Base-by-base conservation (phyloP, 2,113 vertebrate genomes). In the Amphilophus citrinellus region DNA sequence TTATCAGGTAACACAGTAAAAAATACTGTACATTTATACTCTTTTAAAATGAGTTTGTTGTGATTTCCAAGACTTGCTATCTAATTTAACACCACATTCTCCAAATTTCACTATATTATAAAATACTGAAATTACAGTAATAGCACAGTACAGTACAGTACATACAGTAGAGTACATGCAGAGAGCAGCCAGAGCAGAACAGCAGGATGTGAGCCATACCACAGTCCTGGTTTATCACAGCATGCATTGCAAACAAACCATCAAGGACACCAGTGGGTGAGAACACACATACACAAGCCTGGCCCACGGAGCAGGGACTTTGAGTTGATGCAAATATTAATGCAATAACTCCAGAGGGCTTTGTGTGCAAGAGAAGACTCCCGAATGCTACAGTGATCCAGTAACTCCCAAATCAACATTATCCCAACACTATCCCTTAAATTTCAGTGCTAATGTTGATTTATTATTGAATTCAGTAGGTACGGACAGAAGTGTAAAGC, bases 331-430 rank as follows among this genome's bases (percentile, higher is more conserved):
- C 39, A 20, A 65, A 39, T 37, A 35, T 35, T 27, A 62, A 59
- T 1, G 39, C 10, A 53, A 5, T 47, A 24, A 44, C 24, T 76
- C 35, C 79, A 87, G 56, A 7, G 18, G 77, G 37, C 24, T 57
- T 59, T 66, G 73, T 78, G 83, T 71, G 62, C 68, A 56, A 81
- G 76, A 60, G 27, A 61, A 27, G 77, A 61, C 58, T 86, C 42
- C 63, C 80, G 71, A 50, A 42, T 42, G 10, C 84, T 90, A 90
- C 91, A 91, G 80, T 35, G 87, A 90, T 92, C 91, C 86, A 92
- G 82, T 35, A 24, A 83, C 61, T 76, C 11, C 6, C 47, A 73
- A 73, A 73, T 56, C 18, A n/a, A 73, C 27, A 56, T 56, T 56
- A 73, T 73, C 47, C 56, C 35, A 73, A 56, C 10, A 24, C 1